Conservation (phyloP, 1,140 invertebrate species). For the Tenebrio molitor region DNA sequence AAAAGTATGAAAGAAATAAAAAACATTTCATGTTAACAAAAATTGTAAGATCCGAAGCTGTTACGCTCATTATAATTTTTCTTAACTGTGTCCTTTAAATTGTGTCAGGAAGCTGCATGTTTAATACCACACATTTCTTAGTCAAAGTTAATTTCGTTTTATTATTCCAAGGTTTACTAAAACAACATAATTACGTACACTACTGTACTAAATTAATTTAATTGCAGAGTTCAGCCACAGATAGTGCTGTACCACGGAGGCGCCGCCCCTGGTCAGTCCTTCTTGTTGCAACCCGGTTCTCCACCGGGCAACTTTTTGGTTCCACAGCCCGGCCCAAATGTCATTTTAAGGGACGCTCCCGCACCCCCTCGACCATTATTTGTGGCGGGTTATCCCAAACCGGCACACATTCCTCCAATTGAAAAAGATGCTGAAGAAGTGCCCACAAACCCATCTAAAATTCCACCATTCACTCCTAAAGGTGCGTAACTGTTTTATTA, state of each 20-base stretch:
- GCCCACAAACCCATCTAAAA: conserved; percentile 59
- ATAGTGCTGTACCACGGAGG: conserved; percentile 59
- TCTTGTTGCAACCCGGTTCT: conserved; percentile 61
- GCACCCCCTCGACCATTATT: conserved; percentile 54
- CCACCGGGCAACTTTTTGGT: conserved; percentile 63
- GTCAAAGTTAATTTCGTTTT: too few species aligned
- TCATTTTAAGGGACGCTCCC: conserved; percentile 54
- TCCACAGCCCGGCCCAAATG: conserved; percentile 59
- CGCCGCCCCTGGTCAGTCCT: conserved; percentile 59
- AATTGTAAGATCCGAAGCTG: too few species aligned
- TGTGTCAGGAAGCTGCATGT: too few species aligned
- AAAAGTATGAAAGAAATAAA: too few species aligned
- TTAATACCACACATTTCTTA: too few species aligned
- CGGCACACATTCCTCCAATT: conserved; percentile 62
- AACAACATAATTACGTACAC: too few species aligned
- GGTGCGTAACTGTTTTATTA: conserved; percentile 20
- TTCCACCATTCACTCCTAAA: conserved; percentile 53
- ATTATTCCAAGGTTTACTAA: too few species aligned
- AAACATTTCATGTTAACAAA: too few species aligned
- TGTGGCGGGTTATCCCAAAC: conserved; percentile 59
- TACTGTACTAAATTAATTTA: conserved; percentile 11
- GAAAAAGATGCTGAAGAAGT: conserved; percentile 65
- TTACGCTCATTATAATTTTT: too few species aligned
- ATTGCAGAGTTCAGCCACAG: conserved; percentile 60
- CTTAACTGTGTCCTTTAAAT: too few species aligned